These are phyloP conservation scores for Numenius phaeopus DNA, from an alignment of 2,797 vertebrate genomes.

Conservation along the genomic window DNA sequence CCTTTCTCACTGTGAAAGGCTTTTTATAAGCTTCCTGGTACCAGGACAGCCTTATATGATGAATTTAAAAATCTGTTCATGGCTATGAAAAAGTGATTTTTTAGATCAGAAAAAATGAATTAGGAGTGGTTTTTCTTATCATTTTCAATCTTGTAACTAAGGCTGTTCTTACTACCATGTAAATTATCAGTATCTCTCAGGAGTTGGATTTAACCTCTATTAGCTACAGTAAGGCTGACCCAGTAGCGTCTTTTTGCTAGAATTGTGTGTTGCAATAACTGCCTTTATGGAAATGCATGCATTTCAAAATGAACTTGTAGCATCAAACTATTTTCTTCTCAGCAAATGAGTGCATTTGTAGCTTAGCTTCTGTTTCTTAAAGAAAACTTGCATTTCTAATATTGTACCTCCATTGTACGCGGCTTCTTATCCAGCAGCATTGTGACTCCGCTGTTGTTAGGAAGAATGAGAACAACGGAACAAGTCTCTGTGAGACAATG, in stretches of 20 bases:
- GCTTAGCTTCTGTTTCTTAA: background rate
- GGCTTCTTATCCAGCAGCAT: background rate
- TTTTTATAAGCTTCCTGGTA: background rate
- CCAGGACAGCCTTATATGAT: background rate
- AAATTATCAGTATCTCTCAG: background rate
- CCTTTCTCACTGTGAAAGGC: background rate
- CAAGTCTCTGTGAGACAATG: background rate
- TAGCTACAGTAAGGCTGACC: background rate
- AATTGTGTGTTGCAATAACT: background rate
- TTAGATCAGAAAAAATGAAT: background rate
- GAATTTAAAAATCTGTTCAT: background rate
- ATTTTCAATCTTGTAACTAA: background rate
- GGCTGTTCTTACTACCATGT: background rate
- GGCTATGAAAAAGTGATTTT: background rate
- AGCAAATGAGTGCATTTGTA: background rate
- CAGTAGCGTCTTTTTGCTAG: background rate
- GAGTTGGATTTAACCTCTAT: background rate
- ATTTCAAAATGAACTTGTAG: background rate
- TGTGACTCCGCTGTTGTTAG: background rate
- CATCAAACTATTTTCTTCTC: background rate
- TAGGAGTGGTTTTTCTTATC: background rate
- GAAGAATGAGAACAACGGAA: background rate
- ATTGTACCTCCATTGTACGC: background rate
- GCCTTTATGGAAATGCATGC: background rate
- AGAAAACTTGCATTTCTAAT: background rate